phyloP scores from a whole-genome alignment of 1,140 invertebrate genomes.

The Thrips palmi region DNA sequence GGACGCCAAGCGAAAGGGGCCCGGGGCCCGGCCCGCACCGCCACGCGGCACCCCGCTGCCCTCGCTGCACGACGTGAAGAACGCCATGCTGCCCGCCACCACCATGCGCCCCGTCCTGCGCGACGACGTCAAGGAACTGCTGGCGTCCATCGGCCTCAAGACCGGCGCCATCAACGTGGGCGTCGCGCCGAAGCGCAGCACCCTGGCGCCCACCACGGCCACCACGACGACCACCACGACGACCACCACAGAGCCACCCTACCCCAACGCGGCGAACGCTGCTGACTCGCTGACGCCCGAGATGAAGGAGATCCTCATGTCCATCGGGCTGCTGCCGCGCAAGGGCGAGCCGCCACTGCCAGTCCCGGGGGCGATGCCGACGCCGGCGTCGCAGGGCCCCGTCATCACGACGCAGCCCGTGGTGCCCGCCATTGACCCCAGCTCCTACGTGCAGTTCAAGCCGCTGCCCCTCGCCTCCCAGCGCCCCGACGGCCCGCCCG shows the following conservation, averaged over 20 bases:
- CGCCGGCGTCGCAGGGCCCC: constrained; percentile 12
- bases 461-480: too few relatives aligned
- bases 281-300: constrained; percentile 24
- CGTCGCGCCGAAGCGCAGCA: neutral
- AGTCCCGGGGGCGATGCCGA: constrained; percentile 14
- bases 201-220: neutral
- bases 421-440: constrained; percentile 18
- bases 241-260: constrained; percentile 12
- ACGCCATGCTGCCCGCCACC: too few relatives aligned
- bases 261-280: constrained; percentile 20
- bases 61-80: too few relatives aligned
- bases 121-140: too few relatives aligned
- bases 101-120: too few relatives aligned
- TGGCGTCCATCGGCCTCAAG: neutral
- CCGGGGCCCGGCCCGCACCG: too few relatives aligned
- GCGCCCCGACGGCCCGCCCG: constrained; percentile 18
- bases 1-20: too few relatives aligned
- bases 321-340: constrained; percentile 21
- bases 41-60: too few relatives aligned
- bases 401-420: constrained; percentile 13
- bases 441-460: constrained; percentile 35
- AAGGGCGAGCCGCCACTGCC: constrained; percentile 9
- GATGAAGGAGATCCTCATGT: constrained; percentile 25
- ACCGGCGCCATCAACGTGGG: neutral
- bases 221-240: constrained; percentile 13